phyloP scores from a whole-genome alignment of 2,797 vertebrate species.

The Sparus aurata region DNA sequence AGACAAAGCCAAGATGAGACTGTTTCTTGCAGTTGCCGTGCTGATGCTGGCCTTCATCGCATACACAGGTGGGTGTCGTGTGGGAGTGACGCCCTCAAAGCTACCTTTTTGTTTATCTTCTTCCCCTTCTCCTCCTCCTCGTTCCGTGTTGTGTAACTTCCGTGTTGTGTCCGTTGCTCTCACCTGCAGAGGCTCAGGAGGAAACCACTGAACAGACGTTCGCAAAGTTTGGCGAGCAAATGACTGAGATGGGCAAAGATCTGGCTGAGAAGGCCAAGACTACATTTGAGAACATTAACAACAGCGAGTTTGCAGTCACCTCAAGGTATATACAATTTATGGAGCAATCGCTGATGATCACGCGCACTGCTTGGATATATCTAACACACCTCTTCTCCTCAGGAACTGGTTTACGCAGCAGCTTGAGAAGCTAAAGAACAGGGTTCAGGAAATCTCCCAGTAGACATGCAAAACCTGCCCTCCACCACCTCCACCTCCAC shows the following conservation, averaged over 20 bases:
- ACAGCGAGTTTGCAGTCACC: conserved; percentile 55
- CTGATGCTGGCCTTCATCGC: conserved; percentile 83
- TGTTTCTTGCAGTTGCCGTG: conserved; percentile 83
- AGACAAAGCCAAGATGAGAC: conserved; percentile 79
- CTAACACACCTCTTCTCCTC: conserved; percentile 8
- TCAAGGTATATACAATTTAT: conserved; percentile 67
- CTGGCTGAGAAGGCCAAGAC: conserved; percentile 56
- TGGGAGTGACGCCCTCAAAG: neutral
- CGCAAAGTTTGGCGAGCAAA: neutral
- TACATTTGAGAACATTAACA: rapidly evolving
- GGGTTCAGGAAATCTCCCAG: neutral
- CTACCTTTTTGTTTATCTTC: too few relatives aligned
- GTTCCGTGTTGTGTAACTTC: neutral
- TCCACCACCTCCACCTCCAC: neutral
- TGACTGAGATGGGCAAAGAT: conserved; percentile 44
- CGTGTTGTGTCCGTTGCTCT: neutral
- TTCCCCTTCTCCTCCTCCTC: neutral
- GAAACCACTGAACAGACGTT: conserved; percentile 50
- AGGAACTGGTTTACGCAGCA: conserved; percentile 67
- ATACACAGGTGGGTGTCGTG: conserved; percentile 77
- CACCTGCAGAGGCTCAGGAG: conserved; percentile 76
- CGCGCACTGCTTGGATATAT: too few relatives aligned
- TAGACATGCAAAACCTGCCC: neutral
- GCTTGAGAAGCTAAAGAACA: rapidly evolving
- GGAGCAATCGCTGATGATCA: neutral